Evolutionary conservation across 2,113 vertebrate species (phyloP).

Genomic region (Sigmodon hispidus): DNA sequence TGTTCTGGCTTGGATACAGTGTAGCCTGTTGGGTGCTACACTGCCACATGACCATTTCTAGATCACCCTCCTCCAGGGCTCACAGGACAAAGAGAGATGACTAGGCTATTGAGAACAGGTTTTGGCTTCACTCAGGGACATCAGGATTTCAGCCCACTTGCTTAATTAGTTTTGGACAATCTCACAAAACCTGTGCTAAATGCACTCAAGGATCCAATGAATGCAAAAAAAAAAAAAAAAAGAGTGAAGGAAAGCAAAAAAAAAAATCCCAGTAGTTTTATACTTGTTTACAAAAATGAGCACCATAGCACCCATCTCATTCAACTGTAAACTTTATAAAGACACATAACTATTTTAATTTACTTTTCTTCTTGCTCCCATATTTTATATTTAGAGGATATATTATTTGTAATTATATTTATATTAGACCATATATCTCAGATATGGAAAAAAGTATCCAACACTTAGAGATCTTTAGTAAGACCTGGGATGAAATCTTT

Average conservation of each 20-base stretch:
- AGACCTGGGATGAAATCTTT: background rate
- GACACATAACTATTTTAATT: background rate
- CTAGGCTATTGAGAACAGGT: background rate
- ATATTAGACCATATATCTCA: background rate
- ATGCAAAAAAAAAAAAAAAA: background rate
- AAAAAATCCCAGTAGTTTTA: background rate
- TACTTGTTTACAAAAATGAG: background rate
- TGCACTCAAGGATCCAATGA: background rate
- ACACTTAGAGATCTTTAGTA: background rate
- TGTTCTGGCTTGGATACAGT: background rate
- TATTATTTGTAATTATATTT: slow-evolving; percentile 18
- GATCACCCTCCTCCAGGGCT: background rate
- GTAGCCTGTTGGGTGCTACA: background rate
- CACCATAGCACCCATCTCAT: background rate
- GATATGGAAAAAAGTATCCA: background rate
- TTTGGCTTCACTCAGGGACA: background rate
- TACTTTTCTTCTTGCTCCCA: background rate
- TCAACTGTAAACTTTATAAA: background rate
- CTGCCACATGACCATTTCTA: background rate
- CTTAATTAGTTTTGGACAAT: background rate
- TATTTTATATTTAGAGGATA: background rate
- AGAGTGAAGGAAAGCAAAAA: background rate
- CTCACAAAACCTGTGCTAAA: background rate
- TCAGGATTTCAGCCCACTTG: background rate
- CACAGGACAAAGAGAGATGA: background rate